Base-by-base conservation (phyloP, 2,113 vertebrate species). In the Urocolius indicus region DNA sequence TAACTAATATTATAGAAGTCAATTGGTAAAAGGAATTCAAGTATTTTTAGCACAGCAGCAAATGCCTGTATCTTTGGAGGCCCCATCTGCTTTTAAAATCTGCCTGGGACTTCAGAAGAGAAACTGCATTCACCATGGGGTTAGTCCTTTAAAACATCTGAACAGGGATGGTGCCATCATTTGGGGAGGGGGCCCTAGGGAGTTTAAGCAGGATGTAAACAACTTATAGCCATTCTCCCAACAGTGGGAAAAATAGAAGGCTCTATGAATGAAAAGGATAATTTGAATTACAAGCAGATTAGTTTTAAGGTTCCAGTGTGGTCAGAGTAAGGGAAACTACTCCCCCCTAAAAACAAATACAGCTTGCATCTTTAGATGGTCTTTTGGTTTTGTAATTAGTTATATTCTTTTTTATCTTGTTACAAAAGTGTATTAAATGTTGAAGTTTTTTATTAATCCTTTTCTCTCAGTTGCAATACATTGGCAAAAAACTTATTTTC, bases 271-370 rank as follows among this genome's bases (percentile, higher is more conserved):
- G 90, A 62, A 95, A 93, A 83, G 76, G 57, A 55, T 4, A 0
- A 61, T 93, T 94, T 94, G 69, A 97, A 93, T 96, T 90, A 88
- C 88, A 96, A 93, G 85, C 79, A 93, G 90, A 92, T 96, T 93
- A 74, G 63, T 95, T 94, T 69, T 83, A 85, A 77, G 52, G 49
- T 87, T 88, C 30, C 79, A 71, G 10, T 67, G 68, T 65, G 61
- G 72, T 86, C 48, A 49, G 54, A 86, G 52, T 58, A 75, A 80
- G 52, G 57, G 76, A 83, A 90, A 57, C 46, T 48, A 15, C 45
- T 57, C 65, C 21, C n/a, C 52, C 41, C 36, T 58, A 26, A 54
- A 84, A 89, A 57, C 68, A 81, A 93, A 87, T 36, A 81, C 20
- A 90, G 52, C 30, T 93, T 95, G 24, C 48, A 32, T 88, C 59